Conservation (phyloP, 1,140 invertebrate genomes). For the Pissodes strobi region DNA sequence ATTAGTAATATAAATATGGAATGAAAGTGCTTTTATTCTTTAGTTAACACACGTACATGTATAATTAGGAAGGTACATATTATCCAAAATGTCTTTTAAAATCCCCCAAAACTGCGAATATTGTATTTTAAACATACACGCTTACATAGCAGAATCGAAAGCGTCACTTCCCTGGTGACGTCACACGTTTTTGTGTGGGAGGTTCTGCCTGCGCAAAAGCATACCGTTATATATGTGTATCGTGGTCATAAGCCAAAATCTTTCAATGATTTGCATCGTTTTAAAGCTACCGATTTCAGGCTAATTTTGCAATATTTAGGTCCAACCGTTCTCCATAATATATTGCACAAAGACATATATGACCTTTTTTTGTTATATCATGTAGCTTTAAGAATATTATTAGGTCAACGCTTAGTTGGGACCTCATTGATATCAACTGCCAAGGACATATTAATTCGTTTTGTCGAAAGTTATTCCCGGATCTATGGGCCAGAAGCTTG, state of each 20-base stretch:
- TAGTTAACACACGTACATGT: too few species aligned
- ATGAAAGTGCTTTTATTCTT: too few species aligned
- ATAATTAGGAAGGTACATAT: too few species aligned
- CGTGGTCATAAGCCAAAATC: conserved; percentile 28
- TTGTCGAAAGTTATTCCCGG: conserved; percentile 17
- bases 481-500: conserved; percentile 31
- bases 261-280: conserved; percentile 19
- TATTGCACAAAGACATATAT: conserved; percentile 13
- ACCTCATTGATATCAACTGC: conserved; percentile 20
- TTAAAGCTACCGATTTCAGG: conserved; percentile 36
- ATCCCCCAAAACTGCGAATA: too few species aligned
- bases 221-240: too few species aligned
- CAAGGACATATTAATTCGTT: conserved; percentile 18
- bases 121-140: too few species aligned
- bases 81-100: too few species aligned
- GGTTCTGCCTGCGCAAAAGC: too few species aligned
- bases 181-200: too few species aligned
- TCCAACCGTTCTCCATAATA: conserved; percentile 18
- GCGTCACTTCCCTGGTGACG: too few species aligned
- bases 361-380: conserved; percentile 18
- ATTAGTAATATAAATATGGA: too few species aligned
- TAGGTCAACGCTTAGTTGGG: conserved; percentile 3
- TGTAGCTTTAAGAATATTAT: conserved; percentile 22
- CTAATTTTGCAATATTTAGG: conserved; percentile 34
- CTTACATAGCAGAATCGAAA: too few species aligned